These are phyloP conservation scores for Anabas testudineus DNA, from an alignment of 2,797 vertebrate genomes.

Conservation along the genomic window DNA sequence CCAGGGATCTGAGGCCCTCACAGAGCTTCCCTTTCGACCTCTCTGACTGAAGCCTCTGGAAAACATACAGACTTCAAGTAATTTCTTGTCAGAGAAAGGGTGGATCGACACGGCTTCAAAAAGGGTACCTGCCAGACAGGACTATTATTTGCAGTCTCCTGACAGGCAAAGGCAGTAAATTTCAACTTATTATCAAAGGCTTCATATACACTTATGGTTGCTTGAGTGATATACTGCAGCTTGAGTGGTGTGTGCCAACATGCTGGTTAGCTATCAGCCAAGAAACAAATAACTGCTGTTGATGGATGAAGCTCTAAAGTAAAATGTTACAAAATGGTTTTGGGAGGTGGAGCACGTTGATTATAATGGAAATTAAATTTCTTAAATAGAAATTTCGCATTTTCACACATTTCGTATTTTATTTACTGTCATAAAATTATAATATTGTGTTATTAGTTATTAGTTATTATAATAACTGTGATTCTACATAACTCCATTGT, in stretches of 20 bases:
- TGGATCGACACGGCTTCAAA: slow-evolving; percentile 78
- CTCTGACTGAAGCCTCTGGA: slow-evolving; percentile 58
- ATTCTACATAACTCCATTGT: neutral
- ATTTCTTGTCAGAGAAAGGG: slow-evolving; percentile 82
- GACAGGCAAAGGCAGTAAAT: slow-evolving; percentile 76
- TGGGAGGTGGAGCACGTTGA: neutral
- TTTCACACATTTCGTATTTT: too few relatives aligned
- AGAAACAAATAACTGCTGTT: slow-evolving; percentile 46
- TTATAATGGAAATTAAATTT: neutral
- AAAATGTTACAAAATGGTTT: slow-evolving; percentile 24
- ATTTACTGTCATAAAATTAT: too few relatives aligned
- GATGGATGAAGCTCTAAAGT: slow-evolving; percentile 32
- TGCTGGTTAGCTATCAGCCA: slow-evolving; percentile 44
- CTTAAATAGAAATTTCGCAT: slow-evolving; percentile 2
- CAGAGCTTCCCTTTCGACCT: slow-evolving; percentile 47
- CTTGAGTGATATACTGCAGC: slow-evolving; percentile 69
- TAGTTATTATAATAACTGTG: too few relatives aligned
- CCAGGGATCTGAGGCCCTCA: slow-evolving; percentile 15
- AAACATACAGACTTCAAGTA: slow-evolving; percentile 78
- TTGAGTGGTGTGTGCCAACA: slow-evolving; percentile 53
- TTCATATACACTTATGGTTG: slow-evolving; percentile 46
- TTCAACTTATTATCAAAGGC: slow-evolving; percentile 70
- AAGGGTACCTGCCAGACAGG: slow-evolving; percentile 78
- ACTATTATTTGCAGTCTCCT: slow-evolving; percentile 74
- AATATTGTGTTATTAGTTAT: too few relatives aligned